Conservation (phyloP, 2,113 vertebrate genomes). For the Fregata magnificens region DNA sequence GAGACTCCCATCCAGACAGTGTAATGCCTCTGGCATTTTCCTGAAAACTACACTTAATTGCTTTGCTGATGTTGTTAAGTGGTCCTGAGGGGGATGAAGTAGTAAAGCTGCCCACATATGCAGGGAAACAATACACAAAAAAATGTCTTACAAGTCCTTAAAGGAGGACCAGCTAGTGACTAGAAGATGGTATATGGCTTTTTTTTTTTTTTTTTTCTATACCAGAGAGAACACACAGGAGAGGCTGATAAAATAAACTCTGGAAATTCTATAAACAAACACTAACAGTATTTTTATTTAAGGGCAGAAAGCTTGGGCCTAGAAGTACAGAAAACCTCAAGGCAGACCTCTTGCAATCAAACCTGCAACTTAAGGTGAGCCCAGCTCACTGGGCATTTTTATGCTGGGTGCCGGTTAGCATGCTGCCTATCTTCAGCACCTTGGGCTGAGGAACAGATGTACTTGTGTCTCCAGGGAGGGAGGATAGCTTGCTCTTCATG, state of each 20-base stretch:
- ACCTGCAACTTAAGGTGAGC: not conserved
- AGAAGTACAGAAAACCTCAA: not conserved
- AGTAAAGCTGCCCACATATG: conserved; percentile 71
- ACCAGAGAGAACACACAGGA: not conserved
- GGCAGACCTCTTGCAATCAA: not conserved
- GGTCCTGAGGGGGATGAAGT: conserved; percentile 74
- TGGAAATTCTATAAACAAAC: not conserved
- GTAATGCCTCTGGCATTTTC: conserved; percentile 80
- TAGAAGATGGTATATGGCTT: conserved; percentile 9
- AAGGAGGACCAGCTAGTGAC: conserved; percentile 54
- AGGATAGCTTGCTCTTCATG: not conserved
- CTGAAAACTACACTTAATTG: conserved; percentile 84
- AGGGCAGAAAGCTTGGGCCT: not conserved
- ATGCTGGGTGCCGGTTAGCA: not conserved
- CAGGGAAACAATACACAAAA: conserved; percentile 69
- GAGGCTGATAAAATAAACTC: not conserved
- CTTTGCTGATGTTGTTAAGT: conserved; percentile 86
- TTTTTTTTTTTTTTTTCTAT: not conserved
- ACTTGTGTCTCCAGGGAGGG: not conserved
- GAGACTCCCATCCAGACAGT: conserved; percentile 82
- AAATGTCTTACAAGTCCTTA: conserved; percentile 72
- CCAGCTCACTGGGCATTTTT: not conserved
- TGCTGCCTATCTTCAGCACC: not conserved
- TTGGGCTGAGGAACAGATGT: conserved; percentile 22
- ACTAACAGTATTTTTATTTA: not conserved